phyloP scores from a whole-genome alignment of 2,113 vertebrate genomes.

The Callorhinus ursinus region DNA sequence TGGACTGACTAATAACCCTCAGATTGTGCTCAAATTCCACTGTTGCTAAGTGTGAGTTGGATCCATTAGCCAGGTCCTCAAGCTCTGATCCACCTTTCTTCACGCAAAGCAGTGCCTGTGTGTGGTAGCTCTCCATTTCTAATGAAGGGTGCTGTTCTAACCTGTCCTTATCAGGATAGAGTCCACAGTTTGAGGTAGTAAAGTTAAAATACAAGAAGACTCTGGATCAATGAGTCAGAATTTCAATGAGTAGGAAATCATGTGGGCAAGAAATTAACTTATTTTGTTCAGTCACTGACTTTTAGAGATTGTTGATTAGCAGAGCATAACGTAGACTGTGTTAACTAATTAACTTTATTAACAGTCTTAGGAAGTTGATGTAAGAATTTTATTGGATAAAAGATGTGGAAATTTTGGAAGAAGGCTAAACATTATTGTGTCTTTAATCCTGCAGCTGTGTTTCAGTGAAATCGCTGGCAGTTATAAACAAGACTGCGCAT shows the following conservation, averaged over 20 bases:
- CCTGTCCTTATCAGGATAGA: not conserved
- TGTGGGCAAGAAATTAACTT: not conserved
- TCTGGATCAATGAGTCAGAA: not conserved
- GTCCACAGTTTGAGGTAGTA: not conserved
- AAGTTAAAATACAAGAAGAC: not conserved
- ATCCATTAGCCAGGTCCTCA: not conserved
- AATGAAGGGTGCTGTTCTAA: not conserved
- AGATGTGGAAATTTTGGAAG: constrained; percentile 16
- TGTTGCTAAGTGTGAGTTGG: not conserved
- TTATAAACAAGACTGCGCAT: constrained; percentile 8
- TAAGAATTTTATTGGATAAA: constrained; percentile 25
- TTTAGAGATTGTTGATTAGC: not conserved
- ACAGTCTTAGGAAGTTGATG: not conserved
- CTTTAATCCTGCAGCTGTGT: constrained; percentile 64
- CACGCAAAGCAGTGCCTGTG: not conserved
- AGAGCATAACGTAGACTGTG: not conserved
- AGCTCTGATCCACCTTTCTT: not conserved
- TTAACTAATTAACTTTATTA: constrained; percentile 55
- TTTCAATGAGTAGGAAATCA: not conserved
- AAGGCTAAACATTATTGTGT: constrained; percentile 17
- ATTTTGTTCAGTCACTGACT: not conserved
- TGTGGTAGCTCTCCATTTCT: not conserved
- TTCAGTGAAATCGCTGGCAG: constrained; percentile 52
- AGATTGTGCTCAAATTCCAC: not conserved
- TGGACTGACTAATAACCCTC: not conserved